These are phyloP conservation scores for Cistogaster globosa DNA, from an alignment of 2,888 invertebrate species.

Conservation along the genomic window DNA sequence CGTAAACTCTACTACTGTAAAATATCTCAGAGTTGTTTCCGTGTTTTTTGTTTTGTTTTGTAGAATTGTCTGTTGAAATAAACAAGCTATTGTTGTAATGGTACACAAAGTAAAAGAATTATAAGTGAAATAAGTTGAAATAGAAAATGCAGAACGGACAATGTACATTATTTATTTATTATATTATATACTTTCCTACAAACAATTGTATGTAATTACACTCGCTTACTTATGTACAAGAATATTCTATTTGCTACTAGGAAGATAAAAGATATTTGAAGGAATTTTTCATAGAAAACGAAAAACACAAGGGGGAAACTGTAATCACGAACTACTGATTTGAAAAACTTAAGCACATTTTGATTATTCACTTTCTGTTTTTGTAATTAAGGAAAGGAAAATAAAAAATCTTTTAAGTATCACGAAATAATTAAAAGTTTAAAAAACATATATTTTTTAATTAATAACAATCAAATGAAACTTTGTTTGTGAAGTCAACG, in stretches of 20 bases:
- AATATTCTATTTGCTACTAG: not conserved
- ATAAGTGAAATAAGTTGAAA: slow-evolving; percentile 15
- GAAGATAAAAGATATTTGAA: slow-evolving; percentile 16
- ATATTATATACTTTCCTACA: not conserved
- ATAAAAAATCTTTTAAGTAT: slow-evolving; percentile 23
- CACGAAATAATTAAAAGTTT: not conserved
- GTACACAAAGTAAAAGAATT: slow-evolving; percentile 25
- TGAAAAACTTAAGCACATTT: slow-evolving; percentile 42
- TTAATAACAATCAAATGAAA: too few species aligned
- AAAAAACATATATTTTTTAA: too few species aligned
- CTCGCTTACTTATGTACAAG: not conserved
- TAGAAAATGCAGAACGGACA: slow-evolving; percentile 50
- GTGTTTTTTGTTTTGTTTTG: too few species aligned
- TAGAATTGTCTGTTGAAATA: slow-evolving; percentile 66
- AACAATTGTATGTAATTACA: not conserved
- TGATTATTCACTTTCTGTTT: not conserved
- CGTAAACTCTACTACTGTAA: slow-evolving; percentile 38
- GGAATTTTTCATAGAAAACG: slow-evolving; percentile 10
- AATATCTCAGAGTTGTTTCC: too few species aligned
- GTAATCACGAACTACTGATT: slow-evolving; percentile 7
- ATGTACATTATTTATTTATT: slow-evolving; percentile 55
- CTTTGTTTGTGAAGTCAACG: too few species aligned
- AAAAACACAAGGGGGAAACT: not conserved
- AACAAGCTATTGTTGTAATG: slow-evolving; percentile 58
- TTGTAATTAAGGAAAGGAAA: not conserved